Percentiles rank a stretch among this genome's conserved stretches.
Conservation (phyloP, 1,140 invertebrate genomes). For the Teleogryllus occipitalis region DNA sequence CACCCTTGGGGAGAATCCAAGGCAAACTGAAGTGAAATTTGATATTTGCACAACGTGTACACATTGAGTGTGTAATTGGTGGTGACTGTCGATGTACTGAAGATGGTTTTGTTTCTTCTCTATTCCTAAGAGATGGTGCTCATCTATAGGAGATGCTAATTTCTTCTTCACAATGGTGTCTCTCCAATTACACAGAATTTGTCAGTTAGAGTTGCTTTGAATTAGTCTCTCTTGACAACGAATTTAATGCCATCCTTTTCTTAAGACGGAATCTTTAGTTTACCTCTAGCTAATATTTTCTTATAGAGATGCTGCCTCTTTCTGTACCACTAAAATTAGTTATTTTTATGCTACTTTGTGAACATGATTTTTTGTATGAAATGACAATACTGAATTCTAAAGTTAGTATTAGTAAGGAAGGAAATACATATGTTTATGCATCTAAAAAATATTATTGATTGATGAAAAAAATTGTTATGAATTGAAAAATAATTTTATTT, state of each 20-base stretch:
- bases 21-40: not conserved
- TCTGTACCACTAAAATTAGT: not conserved
- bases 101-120: not conserved
- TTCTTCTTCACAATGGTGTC: no score
- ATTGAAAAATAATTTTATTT: conserved; percentile 6
- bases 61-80: not conserved
- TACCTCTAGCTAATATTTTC: not conserved
- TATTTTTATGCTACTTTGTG: not conserved
- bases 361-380: not conserved
- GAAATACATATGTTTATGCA: not conserved
- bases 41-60: not conserved
- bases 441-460: not conserved
- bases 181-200: no score
- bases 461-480: not conserved
- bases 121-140: not conserved
- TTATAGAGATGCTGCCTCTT: not conserved
- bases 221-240: not conserved
- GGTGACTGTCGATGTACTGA: not conserved
- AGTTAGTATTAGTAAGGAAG: not conserved
- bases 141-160: not conserved
- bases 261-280: not conserved
- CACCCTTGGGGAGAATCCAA: not conserved
- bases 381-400: not conserved
- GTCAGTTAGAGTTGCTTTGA: not conserved
- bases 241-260: not conserved